Conservation (phyloP, 2,113 vertebrate species). For the Mungos mungo region DNA sequence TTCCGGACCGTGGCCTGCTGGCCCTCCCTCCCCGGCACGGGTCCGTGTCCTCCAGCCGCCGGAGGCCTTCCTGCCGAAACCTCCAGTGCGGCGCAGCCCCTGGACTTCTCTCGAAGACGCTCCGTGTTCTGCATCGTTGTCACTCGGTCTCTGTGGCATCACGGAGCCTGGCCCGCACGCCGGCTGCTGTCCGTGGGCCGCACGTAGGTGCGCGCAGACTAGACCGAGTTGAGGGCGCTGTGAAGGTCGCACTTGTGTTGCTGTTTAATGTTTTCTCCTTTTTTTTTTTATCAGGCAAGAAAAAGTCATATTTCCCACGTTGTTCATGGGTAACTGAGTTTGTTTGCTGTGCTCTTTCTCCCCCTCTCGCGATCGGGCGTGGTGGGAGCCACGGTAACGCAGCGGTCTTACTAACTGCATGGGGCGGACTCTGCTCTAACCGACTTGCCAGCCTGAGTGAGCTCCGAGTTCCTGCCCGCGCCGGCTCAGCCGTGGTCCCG, state of each 20-base stretch:
- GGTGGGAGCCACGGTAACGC: conserved; percentile 67
- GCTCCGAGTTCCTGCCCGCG: background rate
- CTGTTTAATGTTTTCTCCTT: conserved; percentile 81
- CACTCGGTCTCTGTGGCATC: background rate
- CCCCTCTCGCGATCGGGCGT: conserved; percentile 77
- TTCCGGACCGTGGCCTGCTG: background rate
- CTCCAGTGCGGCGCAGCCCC: background rate
- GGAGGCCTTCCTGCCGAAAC: background rate
- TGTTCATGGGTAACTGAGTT: conserved; percentile 93
- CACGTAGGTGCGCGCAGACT: background rate
- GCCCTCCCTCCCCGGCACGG: background rate
- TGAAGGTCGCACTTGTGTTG: conserved; percentile 55
- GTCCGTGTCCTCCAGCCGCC: background rate
- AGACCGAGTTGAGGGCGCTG: conserved; percentile 10
- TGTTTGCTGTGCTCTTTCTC: conserved; percentile 81
- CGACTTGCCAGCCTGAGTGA: conserved; percentile 56
- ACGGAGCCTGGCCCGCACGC: background rate
- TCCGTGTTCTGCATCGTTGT: background rate
- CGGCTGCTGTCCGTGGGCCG: background rate
- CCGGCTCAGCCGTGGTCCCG: background rate
- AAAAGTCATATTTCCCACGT: conserved; percentile 92
- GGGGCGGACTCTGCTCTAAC: conserved; percentile 65
- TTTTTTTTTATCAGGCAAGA: conserved; percentile 89
- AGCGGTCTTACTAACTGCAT: conserved; percentile 81
- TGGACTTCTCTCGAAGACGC: background rate